Evolutionary conservation across 2,888 invertebrate species (phyloP).

Genomic region (Hirtodrosophila alboralis): DNA sequence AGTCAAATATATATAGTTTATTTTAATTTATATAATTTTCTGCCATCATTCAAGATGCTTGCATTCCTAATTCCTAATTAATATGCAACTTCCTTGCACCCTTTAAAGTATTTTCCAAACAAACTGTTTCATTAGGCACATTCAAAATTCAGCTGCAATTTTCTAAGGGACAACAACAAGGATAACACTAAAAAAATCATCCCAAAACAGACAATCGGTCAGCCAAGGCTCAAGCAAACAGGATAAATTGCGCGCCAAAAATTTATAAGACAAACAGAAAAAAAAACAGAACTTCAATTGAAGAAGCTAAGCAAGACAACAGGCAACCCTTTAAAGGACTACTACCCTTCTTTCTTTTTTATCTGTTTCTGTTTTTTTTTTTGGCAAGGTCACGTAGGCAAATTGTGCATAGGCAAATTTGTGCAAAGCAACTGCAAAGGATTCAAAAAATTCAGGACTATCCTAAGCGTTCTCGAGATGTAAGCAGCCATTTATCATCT

Average conservation of each 20-base stretch:
- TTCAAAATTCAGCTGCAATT: conserved; percentile 46
- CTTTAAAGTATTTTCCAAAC: conserved; percentile 25
- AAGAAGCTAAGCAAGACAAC: conserved; percentile 63
- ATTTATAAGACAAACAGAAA: conserved; percentile 28
- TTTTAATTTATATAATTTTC: too few relatives aligned
- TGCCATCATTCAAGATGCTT: not conserved
- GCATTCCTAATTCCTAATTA: conserved; percentile 7
- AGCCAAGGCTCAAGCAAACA: conserved; percentile 35
- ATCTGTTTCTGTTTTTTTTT: too few relatives aligned
- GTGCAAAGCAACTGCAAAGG: too few relatives aligned
- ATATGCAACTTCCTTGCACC: conserved; percentile 23
- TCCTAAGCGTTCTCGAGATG: conserved; percentile 30
- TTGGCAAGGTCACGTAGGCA: conserved; percentile 67
- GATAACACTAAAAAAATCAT: conserved; percentile 24
- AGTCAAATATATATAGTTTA: too few relatives aligned
- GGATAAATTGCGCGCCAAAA: conserved; percentile 78
- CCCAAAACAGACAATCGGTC: conserved; percentile 62
- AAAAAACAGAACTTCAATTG: conserved; percentile 23
- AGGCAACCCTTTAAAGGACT: conserved; percentile 34
- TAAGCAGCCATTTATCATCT: conserved; percentile 70
- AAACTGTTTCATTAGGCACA: conserved; percentile 47
- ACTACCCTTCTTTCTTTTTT: too few relatives aligned
- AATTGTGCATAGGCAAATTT: conserved; percentile 71
- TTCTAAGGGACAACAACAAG: conserved; percentile 11
- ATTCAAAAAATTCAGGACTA: conserved; percentile 5